Evolutionary conservation across 2,113 vertebrate species (phyloP).

Genomic region (Mus pahari): DNA sequence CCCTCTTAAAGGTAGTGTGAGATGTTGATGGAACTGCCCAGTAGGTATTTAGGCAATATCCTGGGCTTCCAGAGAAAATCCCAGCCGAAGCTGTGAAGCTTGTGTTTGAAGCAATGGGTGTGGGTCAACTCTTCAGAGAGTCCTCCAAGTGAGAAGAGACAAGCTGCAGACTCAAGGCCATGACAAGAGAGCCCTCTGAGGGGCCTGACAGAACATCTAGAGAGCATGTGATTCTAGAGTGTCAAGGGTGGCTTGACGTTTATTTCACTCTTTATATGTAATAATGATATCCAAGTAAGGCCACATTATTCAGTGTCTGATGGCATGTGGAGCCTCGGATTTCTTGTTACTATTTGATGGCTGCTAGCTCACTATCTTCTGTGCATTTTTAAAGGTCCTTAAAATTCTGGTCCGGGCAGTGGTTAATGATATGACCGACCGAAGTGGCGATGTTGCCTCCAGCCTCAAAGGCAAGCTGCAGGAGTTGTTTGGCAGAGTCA

Average conservation of each 20-base stretch:
- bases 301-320: neutral
- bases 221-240: neutral
- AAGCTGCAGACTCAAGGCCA: neutral
- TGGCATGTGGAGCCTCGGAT: neutral
- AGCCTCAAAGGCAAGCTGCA: slow-evolving; percentile 88
- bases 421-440: slow-evolving; percentile 88
- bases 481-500: slow-evolving; percentile 94
- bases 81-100: neutral
- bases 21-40: neutral
- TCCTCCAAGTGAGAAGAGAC: neutral
- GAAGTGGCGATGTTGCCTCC: slow-evolving; percentile 85
- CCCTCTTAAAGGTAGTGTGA: neutral
- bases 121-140: neutral
- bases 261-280: neutral
- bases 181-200: neutral
- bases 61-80: neutral
- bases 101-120: neutral
- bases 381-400: slow-evolving; percentile 88
- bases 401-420: slow-evolving; percentile 92
- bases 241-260: neutral
- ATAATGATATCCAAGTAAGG: neutral
- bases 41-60: neutral
- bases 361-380: slow-evolving; percentile 11
- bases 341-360: neutral
- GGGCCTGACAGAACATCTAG: neutral